These are phyloP conservation scores for Coecobrya sp. DNA, from an alignment of 2,888 invertebrate species.

Conservation along the genomic window DNA sequence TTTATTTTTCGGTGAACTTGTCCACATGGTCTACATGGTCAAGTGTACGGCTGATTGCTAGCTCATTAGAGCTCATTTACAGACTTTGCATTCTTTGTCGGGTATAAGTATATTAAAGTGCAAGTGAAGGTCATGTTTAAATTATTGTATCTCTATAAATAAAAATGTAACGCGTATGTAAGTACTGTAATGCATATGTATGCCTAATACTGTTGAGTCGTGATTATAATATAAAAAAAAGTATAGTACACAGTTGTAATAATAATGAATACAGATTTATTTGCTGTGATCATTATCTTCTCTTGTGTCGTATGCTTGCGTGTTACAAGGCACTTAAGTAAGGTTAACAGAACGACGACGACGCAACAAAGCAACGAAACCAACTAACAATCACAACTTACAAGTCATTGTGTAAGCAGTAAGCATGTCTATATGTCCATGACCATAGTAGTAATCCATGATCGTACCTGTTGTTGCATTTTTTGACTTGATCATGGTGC, in stretches of 20 bases:
- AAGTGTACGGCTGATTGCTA: neutral
- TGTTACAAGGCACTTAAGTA: constrained; percentile 53
- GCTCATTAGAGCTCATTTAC: constrained; percentile 28
- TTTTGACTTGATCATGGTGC: neutral
- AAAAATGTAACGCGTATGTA: neutral
- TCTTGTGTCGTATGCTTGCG: constrained; percentile 25
- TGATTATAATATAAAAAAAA: constrained; percentile 16
- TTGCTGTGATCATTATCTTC: constrained; percentile 67
- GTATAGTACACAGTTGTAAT: neutral
- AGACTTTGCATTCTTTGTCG: neutral
- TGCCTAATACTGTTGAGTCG: neutral
- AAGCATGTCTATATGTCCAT: constrained; percentile 6
- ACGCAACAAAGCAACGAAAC: neutral
- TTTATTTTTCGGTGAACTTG: neutral
- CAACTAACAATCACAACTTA: too few relatives aligned
- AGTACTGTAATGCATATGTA: neutral
- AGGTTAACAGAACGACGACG: neutral
- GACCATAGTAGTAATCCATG: neutral
- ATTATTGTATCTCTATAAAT: constrained; percentile 17
- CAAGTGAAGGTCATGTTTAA: constrained; percentile 63
- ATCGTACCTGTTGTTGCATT: constrained; percentile 21
- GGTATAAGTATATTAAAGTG: constrained; percentile 11
- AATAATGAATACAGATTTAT: constrained; percentile 60
- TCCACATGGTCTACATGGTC: neutral
- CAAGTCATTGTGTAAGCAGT: too few relatives aligned